Evolutionary conservation across 2,797 vertebrate genomes (phyloP).

Genomic region (Onychomys arenicola): DNA sequence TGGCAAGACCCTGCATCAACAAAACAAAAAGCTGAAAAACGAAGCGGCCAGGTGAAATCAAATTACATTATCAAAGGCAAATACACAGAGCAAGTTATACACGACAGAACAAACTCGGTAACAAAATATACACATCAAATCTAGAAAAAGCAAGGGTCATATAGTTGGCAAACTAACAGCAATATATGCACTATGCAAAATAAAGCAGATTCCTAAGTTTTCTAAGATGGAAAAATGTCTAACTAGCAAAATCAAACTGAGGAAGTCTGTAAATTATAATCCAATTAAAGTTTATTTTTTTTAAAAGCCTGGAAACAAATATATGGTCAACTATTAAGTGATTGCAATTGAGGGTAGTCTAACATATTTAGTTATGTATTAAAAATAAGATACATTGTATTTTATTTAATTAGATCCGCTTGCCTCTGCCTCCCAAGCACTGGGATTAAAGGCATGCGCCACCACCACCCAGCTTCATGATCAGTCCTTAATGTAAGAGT

Average conservation of each 20-base stretch:
- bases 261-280: neutral
- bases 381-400: neutral
- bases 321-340: neutral
- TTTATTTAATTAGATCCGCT: neutral
- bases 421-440: no score
- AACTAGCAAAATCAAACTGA: neutral
- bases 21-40: neutral
- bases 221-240: neutral
- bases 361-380: neutral
- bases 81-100: neutral
- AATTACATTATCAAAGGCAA: neutral
- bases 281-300: neutral
- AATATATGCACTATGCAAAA: neutral
- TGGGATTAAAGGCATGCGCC: no score
- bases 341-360: no score
- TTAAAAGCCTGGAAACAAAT: neutral
- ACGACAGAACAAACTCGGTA: neutral
- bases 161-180: neutral
- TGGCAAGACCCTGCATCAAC: neutral
- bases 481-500: neutral
- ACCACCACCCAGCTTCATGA: neutral
- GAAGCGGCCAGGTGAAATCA: neutral
- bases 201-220: neutral
- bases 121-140: neutral
- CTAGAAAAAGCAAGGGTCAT: neutral